These are phyloP conservation scores for Phorcus lineatus DNA, from an alignment of 2,888 invertebrate species.

Conservation along the genomic window DNA sequence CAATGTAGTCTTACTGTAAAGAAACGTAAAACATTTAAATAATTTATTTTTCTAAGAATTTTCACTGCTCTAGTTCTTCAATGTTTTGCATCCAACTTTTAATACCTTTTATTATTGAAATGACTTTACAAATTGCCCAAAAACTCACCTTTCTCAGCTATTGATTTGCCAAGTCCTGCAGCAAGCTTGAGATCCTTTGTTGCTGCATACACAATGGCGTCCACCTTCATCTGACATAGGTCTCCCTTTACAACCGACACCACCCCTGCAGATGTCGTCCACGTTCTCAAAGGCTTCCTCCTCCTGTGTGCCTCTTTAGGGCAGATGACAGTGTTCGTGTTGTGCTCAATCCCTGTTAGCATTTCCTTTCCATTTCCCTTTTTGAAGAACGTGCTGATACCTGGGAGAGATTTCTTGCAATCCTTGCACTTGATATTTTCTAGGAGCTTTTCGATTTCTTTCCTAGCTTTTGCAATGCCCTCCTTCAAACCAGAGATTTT, in stretches of 20 bases:
- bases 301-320: neutral
- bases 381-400: neutral
- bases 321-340: neutral
- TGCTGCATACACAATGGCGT: conserved; percentile 62
- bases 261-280: neutral
- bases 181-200: conserved; percentile 52
- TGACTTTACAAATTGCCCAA: neutral
- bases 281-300: neutral
- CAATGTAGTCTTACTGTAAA: too few species aligned
- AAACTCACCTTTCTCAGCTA: conserved; percentile 52
- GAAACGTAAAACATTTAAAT: too few species aligned
- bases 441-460: neutral
- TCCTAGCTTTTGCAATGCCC: neutral
- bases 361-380: neutral
- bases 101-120: too few species aligned
- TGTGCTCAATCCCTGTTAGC: neutral
- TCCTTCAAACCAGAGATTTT: neutral
- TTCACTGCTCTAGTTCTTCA: too few species aligned
- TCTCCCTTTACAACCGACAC: conserved; percentile 39
- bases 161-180: conserved; percentile 56
- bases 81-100: too few species aligned
- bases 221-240: conserved; percentile 48
- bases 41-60: too few species aligned
- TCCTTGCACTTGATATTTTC: neutral
- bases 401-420: neutral